phyloP scores from a whole-genome alignment of 2,113 vertebrate genomes.

The Cariama cristata region DNA sequence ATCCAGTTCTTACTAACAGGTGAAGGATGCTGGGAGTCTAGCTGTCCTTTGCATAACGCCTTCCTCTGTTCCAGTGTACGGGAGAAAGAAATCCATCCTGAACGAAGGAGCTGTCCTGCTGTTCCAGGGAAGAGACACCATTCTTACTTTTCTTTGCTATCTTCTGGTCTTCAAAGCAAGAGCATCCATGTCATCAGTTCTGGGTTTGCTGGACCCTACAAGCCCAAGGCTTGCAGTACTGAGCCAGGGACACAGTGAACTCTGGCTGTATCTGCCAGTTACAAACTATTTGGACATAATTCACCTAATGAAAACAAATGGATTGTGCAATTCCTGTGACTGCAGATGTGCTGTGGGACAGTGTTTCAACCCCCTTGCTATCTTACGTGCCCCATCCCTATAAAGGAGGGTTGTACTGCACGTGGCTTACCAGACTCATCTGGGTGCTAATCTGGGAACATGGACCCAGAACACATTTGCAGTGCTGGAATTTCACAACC shows the following conservation, averaged over 20 bases:
- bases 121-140: background rate
- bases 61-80: fast-evolving
- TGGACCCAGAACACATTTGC: background rate
- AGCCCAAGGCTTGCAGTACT: background rate
- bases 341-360: background rate
- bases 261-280: background rate
- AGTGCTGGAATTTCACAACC: background rate
- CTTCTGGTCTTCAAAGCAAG: background rate
- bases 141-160: background rate
- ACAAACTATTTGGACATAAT: background rate
- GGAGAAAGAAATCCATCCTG: background rate
- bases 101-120: background rate
- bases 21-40: background rate
- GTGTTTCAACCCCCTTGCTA: background rate
- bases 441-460: background rate
- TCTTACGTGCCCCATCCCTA: fast-evolving
- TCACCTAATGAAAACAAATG: background rate
- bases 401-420: background rate
- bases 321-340: background rate
- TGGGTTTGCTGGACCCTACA: background rate
- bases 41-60: background rate
- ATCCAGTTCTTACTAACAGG: background rate
- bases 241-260: background rate
- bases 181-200: background rate
- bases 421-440: background rate